phyloP scores from a whole-genome alignment of 2,888 invertebrate species.

The Tineola bisselliella region DNA sequence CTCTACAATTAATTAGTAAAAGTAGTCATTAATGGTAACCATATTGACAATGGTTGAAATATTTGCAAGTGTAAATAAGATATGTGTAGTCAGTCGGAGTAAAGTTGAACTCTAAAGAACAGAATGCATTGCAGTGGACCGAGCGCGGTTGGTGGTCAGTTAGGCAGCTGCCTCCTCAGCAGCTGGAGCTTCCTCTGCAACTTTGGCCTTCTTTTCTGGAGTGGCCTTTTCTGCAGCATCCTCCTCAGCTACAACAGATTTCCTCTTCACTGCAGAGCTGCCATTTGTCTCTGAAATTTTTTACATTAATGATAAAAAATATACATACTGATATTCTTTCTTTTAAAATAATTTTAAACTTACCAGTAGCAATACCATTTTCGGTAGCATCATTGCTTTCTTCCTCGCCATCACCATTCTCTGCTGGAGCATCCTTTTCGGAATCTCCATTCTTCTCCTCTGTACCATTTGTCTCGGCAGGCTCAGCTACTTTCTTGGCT shows the following conservation, averaged over 20 bases:
- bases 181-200: constrained; percentile 62
- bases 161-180: constrained; percentile 70
- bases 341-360: constrained; percentile 1
- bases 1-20: constrained; percentile 24
- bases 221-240: constrained; percentile 70
- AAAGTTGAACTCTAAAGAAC: constrained; percentile 59
- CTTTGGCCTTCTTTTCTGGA: constrained; percentile 79
- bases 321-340: too few species aligned
- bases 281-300: constrained; percentile 48
- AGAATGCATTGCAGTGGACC: constrained; percentile 64
- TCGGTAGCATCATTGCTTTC: constrained; percentile 60
- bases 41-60: neutral
- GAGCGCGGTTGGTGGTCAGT: constrained; percentile 30
- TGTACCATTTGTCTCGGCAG: constrained; percentile 55
- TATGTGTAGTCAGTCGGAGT: constrained; percentile 31
- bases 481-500: constrained; percentile 58
- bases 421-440: constrained; percentile 42
- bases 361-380: constrained; percentile 39
- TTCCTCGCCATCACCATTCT: constrained; percentile 47
- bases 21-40: neutral
- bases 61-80: constrained; percentile 20
- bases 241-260: constrained; percentile 70
- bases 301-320: too few species aligned
- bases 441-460: constrained; percentile 20
- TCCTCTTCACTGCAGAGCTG: constrained; percentile 73